phyloP scores from a whole-genome alignment of 2,888 invertebrate species.

The Polymixis flavicincta region DNA sequence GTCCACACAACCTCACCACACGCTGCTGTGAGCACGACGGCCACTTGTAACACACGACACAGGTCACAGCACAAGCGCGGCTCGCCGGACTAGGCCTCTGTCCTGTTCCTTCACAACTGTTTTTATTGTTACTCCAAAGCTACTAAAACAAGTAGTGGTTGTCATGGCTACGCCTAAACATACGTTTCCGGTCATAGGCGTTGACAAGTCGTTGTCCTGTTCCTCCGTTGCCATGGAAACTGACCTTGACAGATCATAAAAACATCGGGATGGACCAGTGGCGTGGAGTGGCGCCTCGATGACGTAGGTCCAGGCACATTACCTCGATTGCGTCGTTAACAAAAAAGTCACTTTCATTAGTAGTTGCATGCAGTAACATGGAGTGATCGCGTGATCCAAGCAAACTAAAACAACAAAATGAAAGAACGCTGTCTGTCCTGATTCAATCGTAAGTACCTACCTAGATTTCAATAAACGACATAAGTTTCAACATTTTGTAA shows the following conservation, averaged over 20 bases:
- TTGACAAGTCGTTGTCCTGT: slow-evolving; percentile 65
- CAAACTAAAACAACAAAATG: slow-evolving; percentile 15
- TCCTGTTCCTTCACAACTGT: slow-evolving; percentile 50
- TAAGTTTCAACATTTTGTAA: neutral
- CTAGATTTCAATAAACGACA: neutral
- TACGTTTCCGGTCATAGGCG: slow-evolving; percentile 71
- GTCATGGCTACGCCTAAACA: slow-evolving; percentile 76
- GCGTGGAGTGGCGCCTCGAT: neutral
- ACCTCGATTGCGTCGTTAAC: slow-evolving; percentile 11
- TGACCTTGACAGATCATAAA: slow-evolving; percentile 46
- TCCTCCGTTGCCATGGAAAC: slow-evolving; percentile 59
- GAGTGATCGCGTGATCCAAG: slow-evolving; percentile 11
- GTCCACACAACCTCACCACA: neutral
- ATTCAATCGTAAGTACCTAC: neutral
- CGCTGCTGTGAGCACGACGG: neutral
- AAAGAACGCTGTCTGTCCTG: slow-evolving; percentile 3
- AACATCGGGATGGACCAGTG: slow-evolving; percentile 20
- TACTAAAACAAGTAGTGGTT: slow-evolving; percentile 67
- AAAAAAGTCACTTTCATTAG: slow-evolving; percentile 7
- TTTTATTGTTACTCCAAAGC: slow-evolving; percentile 61
- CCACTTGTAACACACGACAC: neutral
- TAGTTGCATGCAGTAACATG: slow-evolving; percentile 9
- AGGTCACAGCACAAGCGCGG: slow-evolving; percentile 33
- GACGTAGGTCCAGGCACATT: slow-evolving; percentile 18
- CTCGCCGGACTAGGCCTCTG: slow-evolving; percentile 22